Conservation (phyloP, 2,888 invertebrate genomes). For the Barypeithes pellucidus region DNA sequence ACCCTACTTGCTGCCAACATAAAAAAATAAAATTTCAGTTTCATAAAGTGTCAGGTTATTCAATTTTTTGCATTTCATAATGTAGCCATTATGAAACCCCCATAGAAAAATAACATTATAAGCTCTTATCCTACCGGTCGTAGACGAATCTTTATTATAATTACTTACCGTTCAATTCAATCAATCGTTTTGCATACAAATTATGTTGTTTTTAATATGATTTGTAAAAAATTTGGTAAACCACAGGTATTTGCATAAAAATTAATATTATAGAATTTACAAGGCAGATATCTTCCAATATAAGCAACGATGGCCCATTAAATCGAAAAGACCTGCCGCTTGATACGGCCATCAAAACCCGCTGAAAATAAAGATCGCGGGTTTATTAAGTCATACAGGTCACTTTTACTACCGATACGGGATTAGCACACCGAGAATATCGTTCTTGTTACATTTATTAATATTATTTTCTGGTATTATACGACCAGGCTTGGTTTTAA, state of each 20-base stretch:
- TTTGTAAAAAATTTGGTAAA: slow-evolving; percentile 51
- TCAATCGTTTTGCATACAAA: slow-evolving; percentile 43
- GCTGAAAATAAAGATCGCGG: slow-evolving; percentile 55
- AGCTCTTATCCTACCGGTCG: no score
- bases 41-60: no score
- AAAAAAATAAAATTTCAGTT: no score
- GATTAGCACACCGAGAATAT: slow-evolving; percentile 55
- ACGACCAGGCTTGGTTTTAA: slow-evolving; percentile 53
- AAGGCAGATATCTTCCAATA: slow-evolving; percentile 50
- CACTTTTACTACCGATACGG: slow-evolving; percentile 55
- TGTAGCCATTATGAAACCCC: no score
- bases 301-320: slow-evolving; percentile 51
- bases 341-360: slow-evolving; percentile 54
- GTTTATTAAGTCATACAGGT: slow-evolving; percentile 56
- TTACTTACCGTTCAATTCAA: background rate
- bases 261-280: slow-evolving; percentile 52
- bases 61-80: no score
- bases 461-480: slow-evolving; percentile 64
- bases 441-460: slow-evolving; percentile 62
- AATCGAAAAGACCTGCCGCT: slow-evolving; percentile 52
- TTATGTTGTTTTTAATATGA: slow-evolving; percentile 29
- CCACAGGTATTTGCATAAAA: slow-evolving; percentile 54
- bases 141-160: no score
- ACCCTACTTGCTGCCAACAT: no score
- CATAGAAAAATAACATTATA: no score